Evolutionary conservation across 2,797 vertebrate species (phyloP), one percentile per base, ranked within the genome.

Genomic region (Melanotaenia parkinsoni): DNA sequence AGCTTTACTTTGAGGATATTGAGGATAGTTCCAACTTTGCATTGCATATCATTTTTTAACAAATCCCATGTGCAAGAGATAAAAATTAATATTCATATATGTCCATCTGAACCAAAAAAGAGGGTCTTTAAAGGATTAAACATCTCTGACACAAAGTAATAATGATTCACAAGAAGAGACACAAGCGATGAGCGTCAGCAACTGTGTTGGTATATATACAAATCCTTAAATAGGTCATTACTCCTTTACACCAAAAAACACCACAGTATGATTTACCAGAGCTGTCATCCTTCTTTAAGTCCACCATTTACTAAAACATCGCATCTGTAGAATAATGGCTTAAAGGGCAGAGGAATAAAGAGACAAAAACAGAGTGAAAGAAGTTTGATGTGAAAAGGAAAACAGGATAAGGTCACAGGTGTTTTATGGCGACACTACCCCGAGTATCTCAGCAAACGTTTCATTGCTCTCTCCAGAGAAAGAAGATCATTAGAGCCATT

Each of bases 401-500:
- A 75, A 67, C 24, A 22, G 40, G 63, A 82, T 68, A 89, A 90
- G 88, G 88, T 89, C 88, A 87, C 66, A 74, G 53, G 73, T 86
- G 81, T 81, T 92, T 92, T 90, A 91, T 87, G 76, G 77, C 0
- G 71, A 72, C 72, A 35, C 43, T 80, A 73, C 63, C 40, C 60
- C 1, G 33, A 81, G 81, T 33, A 50, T 66, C 79, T 69, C 56
- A 53, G 75, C 79, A 86, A 82, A 83, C 62, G 67, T 62, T 89
- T 76, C 43, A 80, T 77, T 70, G 78, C 62, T 62, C 18, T 22
- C 56, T 65, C 78, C 73, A 77, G 80, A 71, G 67, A 83, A 62
- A 79, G 69, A 83, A 85, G 70, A 88, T 78, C 83, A 83, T 60
- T 26, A 20, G 30, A n/a, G 20, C 70, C 69, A 80, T 85, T 66